Evolutionary conservation across 2,888 invertebrate species (phyloP).

Genomic region (Amblyteles armatorius): DNA sequence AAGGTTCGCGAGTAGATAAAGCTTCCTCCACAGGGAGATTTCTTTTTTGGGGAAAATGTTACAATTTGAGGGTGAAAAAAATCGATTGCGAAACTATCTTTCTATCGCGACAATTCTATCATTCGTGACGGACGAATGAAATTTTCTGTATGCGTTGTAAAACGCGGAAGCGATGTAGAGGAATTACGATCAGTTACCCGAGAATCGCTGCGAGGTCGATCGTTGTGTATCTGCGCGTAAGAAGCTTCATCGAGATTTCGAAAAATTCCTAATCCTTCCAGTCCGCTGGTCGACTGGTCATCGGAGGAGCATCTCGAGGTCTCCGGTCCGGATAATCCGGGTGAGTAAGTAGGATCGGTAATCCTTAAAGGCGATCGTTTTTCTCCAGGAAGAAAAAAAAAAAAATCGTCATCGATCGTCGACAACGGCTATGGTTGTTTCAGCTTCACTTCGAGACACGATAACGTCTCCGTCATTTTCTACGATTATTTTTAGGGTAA

Average conservation of each 20-base stretch:
- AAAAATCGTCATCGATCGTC: background rate
- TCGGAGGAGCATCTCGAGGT: slow-evolving; percentile 62
- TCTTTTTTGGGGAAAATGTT: background rate
- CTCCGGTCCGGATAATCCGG: slow-evolving; percentile 51
- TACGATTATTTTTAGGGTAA: background rate
- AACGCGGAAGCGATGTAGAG: slow-evolving; percentile 45
- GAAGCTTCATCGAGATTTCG: slow-evolving; percentile 45
- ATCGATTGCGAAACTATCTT: background rate
- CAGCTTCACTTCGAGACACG: background rate
- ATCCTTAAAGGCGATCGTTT: slow-evolving; percentile 44
- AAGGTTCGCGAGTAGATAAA: too few relatives aligned
- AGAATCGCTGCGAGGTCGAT: slow-evolving; percentile 55
- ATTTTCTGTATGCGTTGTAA: slow-evolving; percentile 10
- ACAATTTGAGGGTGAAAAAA: too few relatives aligned
- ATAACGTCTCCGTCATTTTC: background rate
- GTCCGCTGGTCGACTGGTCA: slow-evolving; percentile 44
- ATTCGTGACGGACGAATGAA: background rate
- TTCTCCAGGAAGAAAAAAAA: slow-evolving; percentile 6
- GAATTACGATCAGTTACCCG: slow-evolving; percentile 43
- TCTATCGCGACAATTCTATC: background rate
- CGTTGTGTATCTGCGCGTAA: slow-evolving; percentile 20
- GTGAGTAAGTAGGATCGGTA: slow-evolving; percentile 40
- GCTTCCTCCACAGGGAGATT: too few relatives aligned
- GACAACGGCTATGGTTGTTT: background rate
- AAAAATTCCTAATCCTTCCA: slow-evolving; percentile 50